A percentile compares a stretch with the other conserved stretches of the same genome.
Evolutionary conservation across 37 sponge, comb jelly and placozoan species (phyloP).

Genomic region (Petrosia ficiformis): DNA sequence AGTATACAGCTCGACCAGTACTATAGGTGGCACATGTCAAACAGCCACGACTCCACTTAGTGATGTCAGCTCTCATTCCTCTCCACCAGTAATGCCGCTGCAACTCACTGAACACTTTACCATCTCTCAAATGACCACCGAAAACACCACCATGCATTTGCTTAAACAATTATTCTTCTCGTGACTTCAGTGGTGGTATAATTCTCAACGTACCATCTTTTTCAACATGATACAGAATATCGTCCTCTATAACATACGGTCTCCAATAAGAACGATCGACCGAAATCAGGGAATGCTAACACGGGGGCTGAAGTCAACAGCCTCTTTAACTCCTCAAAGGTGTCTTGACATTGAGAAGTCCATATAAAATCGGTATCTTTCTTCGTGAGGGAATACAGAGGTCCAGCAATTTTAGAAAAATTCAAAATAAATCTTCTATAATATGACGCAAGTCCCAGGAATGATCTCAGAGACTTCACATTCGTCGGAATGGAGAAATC

Average conservation of each 20-base stretch:
- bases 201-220: constrained; percentile 33
- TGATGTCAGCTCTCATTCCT: constrained; percentile 42
- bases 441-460: constrained; percentile 16
- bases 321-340: constrained; percentile 18
- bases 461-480: not conserved
- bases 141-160: constrained; percentile 47
- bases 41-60: constrained; percentile 31
- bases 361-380: constrained; percentile 13
- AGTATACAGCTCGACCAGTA: constrained; percentile 11
- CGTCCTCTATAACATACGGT: constrained; percentile 30
- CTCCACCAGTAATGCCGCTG: constrained; percentile 51
- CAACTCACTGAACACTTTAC: constrained; percentile 31
- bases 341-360: constrained; percentile 5
- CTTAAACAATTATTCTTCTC: constrained; percentile 29
- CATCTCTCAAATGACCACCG: constrained; percentile 44
- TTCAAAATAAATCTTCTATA: not conserved
- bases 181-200: constrained; percentile 18
- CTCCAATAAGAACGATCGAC: not conserved
- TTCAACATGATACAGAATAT: constrained; percentile 48
- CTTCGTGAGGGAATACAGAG: constrained; percentile 1
- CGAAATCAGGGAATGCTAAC: constrained; percentile 36
- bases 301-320: constrained; percentile 22
- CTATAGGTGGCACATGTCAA: constrained; percentile 31
- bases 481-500: not conserved
- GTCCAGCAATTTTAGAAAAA: constrained; percentile 11